Evolutionary conservation across 2,113 vertebrate genomes (phyloP).

Genomic region (Chionodraco myersi): DNA sequence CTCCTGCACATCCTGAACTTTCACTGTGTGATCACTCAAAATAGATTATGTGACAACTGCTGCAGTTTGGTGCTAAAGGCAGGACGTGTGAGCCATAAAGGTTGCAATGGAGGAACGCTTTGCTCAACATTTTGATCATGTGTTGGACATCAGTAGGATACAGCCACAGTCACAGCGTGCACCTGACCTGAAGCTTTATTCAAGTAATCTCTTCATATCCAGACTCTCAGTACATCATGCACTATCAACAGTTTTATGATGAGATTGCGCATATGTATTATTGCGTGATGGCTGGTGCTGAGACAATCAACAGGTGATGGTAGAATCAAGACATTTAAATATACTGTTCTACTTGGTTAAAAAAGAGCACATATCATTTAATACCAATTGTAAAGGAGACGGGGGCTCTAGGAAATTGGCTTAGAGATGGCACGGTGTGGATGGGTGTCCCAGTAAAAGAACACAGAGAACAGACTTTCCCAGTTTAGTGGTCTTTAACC

Average conservation of each 20-base stretch:
- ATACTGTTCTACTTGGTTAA: no score
- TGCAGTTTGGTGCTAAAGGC: background rate
- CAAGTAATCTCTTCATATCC: background rate
- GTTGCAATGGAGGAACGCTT: background rate
- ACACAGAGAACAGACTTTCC: no score
- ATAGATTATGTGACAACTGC: conserved; percentile 2
- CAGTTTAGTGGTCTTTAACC: no score
- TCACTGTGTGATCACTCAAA: background rate
- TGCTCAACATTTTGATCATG: background rate
- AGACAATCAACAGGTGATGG: no score
- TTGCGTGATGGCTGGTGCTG: no score
- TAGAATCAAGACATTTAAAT: no score
- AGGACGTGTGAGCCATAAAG: background rate
- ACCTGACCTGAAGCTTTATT: background rate
- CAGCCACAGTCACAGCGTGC: background rate
- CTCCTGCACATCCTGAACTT: background rate
- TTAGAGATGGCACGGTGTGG: no score
- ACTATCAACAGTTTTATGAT: background rate
- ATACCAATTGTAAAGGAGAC: no score
- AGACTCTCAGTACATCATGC: background rate
- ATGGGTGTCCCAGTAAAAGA: no score
- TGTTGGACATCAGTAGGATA: background rate
- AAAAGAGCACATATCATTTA: no score
- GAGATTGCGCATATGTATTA: no score
- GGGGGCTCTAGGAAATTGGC: no score